A percentile compares a stretch with the other conserved stretches of the same genome.
These are phyloP conservation scores for Hippocampus kuda DNA, from an alignment of 2,797 vertebrate species.

Conservation along the genomic window DNA sequence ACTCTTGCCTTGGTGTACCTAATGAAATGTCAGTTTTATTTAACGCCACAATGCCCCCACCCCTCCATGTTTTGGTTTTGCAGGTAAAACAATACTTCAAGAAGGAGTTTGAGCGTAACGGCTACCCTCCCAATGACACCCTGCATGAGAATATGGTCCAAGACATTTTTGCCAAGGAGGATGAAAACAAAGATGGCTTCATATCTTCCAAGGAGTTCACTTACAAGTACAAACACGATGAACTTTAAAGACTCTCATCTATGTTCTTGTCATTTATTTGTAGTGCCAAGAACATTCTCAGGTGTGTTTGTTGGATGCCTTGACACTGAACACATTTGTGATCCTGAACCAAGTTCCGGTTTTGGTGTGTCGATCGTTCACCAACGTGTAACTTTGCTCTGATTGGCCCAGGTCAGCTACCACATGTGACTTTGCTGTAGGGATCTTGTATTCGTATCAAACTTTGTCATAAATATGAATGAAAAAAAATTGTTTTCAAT, in stretches of 20 bases:
- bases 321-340: not conserved
- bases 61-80: not conserved
- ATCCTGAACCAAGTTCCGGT: not conserved
- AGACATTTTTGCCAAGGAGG: conserved; percentile 93
- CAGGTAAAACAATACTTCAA: conserved; percentile 90
- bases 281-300: conserved; percentile 12
- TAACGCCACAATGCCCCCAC: not conserved
- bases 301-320: conserved; percentile 12
- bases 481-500: not conserved
- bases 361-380: not conserved
- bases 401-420: not conserved
- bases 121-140: conserved; percentile 84
- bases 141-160: conserved; percentile 84
- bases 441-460: not conserved
- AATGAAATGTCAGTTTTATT: not conserved
- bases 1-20: not conserved
- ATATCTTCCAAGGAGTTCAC: conserved; percentile 96
- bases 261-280: not conserved
- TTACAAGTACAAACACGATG: conserved; percentile 89
- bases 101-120: conserved; percentile 87
- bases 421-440: not conserved
- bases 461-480: not conserved
- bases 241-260: conserved; percentile 66
- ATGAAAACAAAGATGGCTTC: conserved; percentile 87
- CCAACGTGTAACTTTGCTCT: not conserved